phyloP scores from a whole-genome alignment of 1,140 invertebrate species.

The Lanistes nyassanus region DNA sequence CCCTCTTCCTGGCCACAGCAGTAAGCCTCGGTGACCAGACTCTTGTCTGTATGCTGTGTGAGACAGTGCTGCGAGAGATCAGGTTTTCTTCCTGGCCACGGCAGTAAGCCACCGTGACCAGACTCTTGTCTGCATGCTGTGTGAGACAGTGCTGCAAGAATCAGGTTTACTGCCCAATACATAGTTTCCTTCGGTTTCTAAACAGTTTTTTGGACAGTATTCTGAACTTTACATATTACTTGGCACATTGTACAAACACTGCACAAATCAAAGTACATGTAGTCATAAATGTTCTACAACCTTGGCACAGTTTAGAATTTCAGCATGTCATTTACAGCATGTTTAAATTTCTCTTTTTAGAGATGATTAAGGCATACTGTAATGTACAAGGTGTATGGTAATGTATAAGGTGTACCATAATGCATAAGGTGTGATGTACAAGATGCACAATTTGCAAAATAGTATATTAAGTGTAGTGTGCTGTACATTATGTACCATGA shows the following conservation, averaged over 20 bases:
- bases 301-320: background rate
- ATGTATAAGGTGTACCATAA: too few species aligned
- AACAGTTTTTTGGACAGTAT: background rate
- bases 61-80: too few species aligned
- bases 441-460: too few species aligned
- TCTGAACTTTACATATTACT: too few species aligned
- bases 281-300: background rate
- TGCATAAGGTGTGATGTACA: too few species aligned
- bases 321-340: background rate
- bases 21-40: slow-evolving; percentile 46
- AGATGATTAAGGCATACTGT: too few species aligned
- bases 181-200: background rate
- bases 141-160: too few species aligned
- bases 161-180: slow-evolving; percentile 41
- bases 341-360: too few species aligned
- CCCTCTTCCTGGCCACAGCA: slow-evolving; percentile 63
- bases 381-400: too few species aligned
- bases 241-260: background rate
- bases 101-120: slow-evolving; percentile 54
- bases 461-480: too few species aligned
- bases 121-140: background rate
- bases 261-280: background rate
- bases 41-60: background rate
- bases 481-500: too few species aligned
- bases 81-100: slow-evolving; percentile 63